Evolutionary conservation across 2,113 vertebrate species (phyloP).

Genomic region (Pluvianellus socialis): DNA sequence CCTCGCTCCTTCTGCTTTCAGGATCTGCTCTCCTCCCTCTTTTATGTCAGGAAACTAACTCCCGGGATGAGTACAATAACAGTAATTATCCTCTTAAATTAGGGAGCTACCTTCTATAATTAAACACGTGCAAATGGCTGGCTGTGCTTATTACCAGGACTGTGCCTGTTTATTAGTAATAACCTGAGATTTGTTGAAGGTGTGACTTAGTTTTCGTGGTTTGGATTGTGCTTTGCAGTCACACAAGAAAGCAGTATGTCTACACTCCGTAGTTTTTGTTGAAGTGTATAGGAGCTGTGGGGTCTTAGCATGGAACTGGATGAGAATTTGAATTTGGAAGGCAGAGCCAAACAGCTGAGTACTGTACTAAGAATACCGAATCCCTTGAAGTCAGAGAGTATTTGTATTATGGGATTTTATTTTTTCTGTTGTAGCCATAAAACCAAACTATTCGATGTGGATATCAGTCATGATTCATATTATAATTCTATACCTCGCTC

Average conservation of each 20-base stretch:
- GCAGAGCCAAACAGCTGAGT: background rate
- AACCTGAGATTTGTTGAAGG: background rate
- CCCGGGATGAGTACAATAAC: background rate
- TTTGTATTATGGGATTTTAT: background rate
- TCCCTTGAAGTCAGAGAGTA: background rate
- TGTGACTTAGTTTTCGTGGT: background rate
- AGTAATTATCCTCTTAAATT: constrained; percentile 17
- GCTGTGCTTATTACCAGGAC: background rate
- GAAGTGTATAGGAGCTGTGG: background rate
- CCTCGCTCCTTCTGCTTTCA: background rate
- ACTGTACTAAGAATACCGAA: background rate
- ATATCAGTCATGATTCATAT: background rate
- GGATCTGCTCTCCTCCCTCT: background rate
- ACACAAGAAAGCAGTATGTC: background rate
- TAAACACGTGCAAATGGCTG: background rate
- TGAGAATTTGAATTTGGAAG: background rate
- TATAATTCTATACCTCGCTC: background rate
- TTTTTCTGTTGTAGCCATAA: background rate
- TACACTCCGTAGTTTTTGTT: background rate
- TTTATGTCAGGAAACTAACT: background rate
- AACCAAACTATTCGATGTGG: background rate
- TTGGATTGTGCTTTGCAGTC: background rate
- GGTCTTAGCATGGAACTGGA: background rate
- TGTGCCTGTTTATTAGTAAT: background rate
- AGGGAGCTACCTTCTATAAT: background rate